A percentile compares a stretch with the other conserved stretches of the same genome.
phyloP scores from a whole-genome alignment of 2,888 invertebrate genomes.

The Ashinkailepas kermadecensis region DNA sequence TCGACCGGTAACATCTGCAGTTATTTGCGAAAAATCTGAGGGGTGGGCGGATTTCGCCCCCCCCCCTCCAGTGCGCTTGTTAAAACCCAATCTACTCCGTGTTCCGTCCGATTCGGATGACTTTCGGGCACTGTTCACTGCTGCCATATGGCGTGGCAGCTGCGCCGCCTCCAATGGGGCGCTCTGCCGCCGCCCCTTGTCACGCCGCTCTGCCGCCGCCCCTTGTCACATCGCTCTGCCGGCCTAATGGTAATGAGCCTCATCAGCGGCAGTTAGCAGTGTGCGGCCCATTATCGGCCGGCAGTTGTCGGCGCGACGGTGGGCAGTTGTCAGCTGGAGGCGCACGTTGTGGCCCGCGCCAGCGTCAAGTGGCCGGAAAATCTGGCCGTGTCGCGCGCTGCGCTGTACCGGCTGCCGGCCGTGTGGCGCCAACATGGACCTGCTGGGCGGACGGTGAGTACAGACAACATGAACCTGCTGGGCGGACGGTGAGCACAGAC shows the following conservation, averaged over 20 bases:
- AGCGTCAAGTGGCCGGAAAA: background rate
- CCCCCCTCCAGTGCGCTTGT: no score
- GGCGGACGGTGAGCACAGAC: no score
- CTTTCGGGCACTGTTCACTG: no score
- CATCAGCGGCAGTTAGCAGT: background rate
- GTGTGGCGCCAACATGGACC: background rate
- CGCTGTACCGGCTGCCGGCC: no score
- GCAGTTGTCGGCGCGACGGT: background rate
- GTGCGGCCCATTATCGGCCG: background rate
- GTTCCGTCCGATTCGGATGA: no score
- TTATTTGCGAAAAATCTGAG: no score
- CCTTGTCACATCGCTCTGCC: background rate
- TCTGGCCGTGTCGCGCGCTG: background rate
- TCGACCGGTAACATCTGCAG: no score
- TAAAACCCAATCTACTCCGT: no score
- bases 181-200: background rate
- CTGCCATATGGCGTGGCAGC: no score
- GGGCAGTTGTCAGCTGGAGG: background rate
- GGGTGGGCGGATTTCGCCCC: no score
- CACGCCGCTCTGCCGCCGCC: background rate
- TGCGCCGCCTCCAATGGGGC: no score
- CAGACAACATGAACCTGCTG: no score
- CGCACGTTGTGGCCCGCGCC: background rate
- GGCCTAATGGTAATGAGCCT: background rate
- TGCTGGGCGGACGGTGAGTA: background rate